Evolutionary conservation across 2,113 vertebrate genomes (phyloP), one percentile per base, ranked within the genome.

Genomic region (Anolis sagrei): DNA sequence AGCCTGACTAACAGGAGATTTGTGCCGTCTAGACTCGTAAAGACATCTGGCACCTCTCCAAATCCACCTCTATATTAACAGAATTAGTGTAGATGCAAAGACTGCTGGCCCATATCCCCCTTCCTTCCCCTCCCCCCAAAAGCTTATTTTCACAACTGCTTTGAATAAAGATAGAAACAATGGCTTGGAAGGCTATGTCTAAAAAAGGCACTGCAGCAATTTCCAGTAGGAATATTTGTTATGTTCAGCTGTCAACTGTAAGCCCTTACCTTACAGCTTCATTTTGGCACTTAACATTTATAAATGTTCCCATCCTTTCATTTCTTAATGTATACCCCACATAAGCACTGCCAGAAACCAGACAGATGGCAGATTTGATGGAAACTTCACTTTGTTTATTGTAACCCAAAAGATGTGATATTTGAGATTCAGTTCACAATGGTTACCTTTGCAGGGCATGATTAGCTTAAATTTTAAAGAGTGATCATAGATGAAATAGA

Each of bases 41-140:
- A 64, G 54, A 36, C 34, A 89, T 29, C 79, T 76, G 79, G 69
- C 70, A 79, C 3, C 81, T 6, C 7, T 70, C 81, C 72, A 89
- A 75, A 1, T 13, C 81, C 72, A 85, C 39, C 1, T 0, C 34
- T 23, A 78, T 62, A 88, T 87, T 82, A 82, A 81, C 79, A 76
- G 34, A 82, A 87, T 82, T 82, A 87, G 72, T 32, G 48, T 49
- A 77, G 25, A 74, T 78, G 36, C 61, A 80, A 80, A 69, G 48
- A 80, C 36, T 49, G 73, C 51, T 87, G 27, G 44, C 72, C 18
- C 73, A 58, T 48, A 69, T 29, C 64, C 68, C 44, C 58, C 51
- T 36, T 25, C 11, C 72, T 36, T 6, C 25, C 62, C 80, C 32
- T 7, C 10, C 48, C 62, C 74, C 23, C 25, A 74, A 86, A 75